Evolutionary conservation across 2,797 vertebrate genomes (phyloP).

Genomic region (Acanthornis magna): DNA sequence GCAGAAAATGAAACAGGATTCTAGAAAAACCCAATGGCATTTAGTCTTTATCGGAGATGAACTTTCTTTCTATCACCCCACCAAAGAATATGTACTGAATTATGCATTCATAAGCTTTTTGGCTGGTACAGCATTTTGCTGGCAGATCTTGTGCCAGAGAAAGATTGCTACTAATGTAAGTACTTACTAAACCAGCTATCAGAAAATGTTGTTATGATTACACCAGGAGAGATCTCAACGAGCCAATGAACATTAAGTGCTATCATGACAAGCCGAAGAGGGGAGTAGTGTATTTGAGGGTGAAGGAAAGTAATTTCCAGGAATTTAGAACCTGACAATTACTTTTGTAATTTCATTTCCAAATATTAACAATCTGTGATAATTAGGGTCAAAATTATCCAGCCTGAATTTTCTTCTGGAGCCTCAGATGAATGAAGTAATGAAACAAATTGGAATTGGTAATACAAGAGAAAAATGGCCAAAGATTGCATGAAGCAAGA

Average conservation of each 20-base stretch:
- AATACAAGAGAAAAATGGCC: not conserved
- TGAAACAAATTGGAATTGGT: not conserved
- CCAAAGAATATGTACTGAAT: not conserved
- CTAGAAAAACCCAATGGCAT: rapidly evolving
- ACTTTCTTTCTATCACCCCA: not conserved
- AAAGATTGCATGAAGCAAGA: not conserved
- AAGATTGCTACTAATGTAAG: not conserved
- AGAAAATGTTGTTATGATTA: not conserved
- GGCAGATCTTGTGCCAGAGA: not conserved
- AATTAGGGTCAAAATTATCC: not conserved
- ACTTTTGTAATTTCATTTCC: not conserved
- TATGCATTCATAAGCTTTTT: not conserved
- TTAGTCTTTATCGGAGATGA: not conserved
- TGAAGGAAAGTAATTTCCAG: not conserved
- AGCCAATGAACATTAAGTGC: not conserved
- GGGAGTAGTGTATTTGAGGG: not conserved
- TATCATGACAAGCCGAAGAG: not conserved
- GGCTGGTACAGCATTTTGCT: not conserved
- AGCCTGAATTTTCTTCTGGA: not conserved
- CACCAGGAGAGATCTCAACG: not conserved
- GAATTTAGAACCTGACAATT: not conserved
- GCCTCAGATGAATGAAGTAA: not conserved
- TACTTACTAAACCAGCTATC: not conserved
- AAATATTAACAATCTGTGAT: not conserved
- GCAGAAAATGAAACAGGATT: not conserved